Evolutionary conservation across 2,797 vertebrate genomes (phyloP).

Genomic region (Myotis myotis): DNA sequence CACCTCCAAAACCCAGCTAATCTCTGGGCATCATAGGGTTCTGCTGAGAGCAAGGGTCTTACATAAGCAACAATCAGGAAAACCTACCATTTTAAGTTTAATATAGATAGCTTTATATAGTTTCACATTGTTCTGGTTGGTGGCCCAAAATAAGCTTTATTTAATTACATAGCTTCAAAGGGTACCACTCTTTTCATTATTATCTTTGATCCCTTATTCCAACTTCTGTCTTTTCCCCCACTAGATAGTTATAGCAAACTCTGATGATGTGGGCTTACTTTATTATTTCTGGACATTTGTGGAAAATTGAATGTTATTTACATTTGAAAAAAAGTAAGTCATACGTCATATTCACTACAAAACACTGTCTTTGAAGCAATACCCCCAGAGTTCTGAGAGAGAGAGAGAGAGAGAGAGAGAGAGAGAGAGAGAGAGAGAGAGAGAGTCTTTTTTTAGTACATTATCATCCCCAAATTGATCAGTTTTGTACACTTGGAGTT

Average conservation of each 20-base stretch:
- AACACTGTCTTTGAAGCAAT: not conserved
- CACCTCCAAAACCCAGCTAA: not conserved
- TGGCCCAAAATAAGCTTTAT: not conserved
- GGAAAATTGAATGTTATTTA: slow-evolving; percentile 35
- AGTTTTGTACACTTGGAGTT: not conserved
- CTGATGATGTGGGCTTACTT: not conserved
- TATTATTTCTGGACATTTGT: not conserved
- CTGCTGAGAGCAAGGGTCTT: not conserved
- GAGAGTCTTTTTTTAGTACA: not conserved
- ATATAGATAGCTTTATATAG: not conserved
- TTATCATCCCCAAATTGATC: not conserved
- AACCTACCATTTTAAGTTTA: not conserved
- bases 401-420: not conserved
- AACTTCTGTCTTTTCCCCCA: not conserved
- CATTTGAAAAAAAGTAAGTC: not conserved
- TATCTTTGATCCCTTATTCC: not conserved
- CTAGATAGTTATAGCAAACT: not conserved
- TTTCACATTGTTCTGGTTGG: not conserved
- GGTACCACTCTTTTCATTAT: not conserved
- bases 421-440: not conserved
- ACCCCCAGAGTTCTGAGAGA: not conserved
- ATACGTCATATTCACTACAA: not conserved
- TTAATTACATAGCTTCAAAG: not conserved
- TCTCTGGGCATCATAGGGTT: not conserved
- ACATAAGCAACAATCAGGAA: not conserved